Evolutionary conservation across 2,888 invertebrate genomes (phyloP), one percentile per base, ranked within the genome.

Genomic region (Zhuqinia jingwanae): DNA sequence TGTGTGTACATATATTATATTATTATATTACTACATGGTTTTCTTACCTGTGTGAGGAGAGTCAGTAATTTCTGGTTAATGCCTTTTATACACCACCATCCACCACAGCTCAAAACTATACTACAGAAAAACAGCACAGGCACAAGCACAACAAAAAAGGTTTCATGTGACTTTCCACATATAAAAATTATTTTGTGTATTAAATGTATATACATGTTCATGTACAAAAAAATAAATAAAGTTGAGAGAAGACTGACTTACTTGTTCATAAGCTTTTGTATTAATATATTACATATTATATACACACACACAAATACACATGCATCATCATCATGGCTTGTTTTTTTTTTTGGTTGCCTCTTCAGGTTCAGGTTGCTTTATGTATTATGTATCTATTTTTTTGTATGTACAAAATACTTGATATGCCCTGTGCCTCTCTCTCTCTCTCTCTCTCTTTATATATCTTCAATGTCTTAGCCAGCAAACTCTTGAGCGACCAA

Each of bases 401-500:
- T n/a, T 58, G 20, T 22, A 58, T 58, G 17, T 25, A 22, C 58
- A 58, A 13, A 13, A 58, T 58, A 58, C 13, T 22, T 58, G 22
- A 20, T 20, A 10, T 20, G 20, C 65, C 17, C 25, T 65, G 8
- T 36, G 2, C 36, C 17, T n/a, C 70, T 13, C 17, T 17, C 20
- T 10, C 13, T 42, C 27, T 45, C 13, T n/a, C 70, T 13, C 17
- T 17, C 20, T 10, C 13, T 42, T 10, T 45, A n/a, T 10, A 56
- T 84, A 76, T 68, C 68, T 68, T 77, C 85, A 75, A 81, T 86
- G 86, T 86, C 86, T 86, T 86, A 86, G 80, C 68, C 27, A 56
- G 50, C 47, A 53, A 81, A 75, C 81, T 84, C 83, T 87, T 87
- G 87, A 87, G 87, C 89, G 88, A 87, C 90, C 89, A 90, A 89